Base-by-base conservation (phyloP, 2,888 invertebrate genomes). In the Steinernema scapterisci region DNA sequence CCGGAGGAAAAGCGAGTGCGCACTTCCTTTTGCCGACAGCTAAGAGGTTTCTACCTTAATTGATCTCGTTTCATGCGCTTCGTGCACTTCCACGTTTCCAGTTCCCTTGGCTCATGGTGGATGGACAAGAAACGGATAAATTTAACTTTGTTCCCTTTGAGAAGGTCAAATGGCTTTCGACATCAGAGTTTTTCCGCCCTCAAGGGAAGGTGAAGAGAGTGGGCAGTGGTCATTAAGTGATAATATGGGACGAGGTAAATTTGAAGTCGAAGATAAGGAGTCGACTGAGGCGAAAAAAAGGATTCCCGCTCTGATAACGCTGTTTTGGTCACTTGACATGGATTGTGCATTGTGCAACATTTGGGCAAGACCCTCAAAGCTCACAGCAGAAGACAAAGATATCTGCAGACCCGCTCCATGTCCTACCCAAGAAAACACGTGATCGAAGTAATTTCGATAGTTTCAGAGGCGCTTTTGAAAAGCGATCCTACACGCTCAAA, bases 331-430 rank as follows among this genome's bases (percentile, higher is more conserved):
- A 63, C 63, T 63, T 63, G 63, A 63, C 27, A 11, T 38, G 31
- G 16, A 16, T 31, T 63, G 63, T 63, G 63, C 63, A 63, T 63
- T 63, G 63, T 63, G 63, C 63, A 63, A 63, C 63, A 63, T 63
- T 63, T 2, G 25, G 48, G 13, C 16, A 48, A 13, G 48, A 48
- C 48, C 45, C 16, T 44, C 45, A 44, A 7, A 7, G 45, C 45
- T 44, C 45, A 7, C 45, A n/a, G n/a, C n/a, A n/a, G n/a, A n/a
- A n/a, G n/a, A n/a, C n/a, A n/a, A n/a, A n/a, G n/a, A n/a, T n/a
- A n/a, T n/a, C n/a, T n/a, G n/a, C n/a, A n/a, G n/a, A n/a, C n/a
- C n/a, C n/a, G n/a, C n/a, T n/a, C n/a, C n/a, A n/a, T n/a, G n/a
- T n/a, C n/a, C n/a, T n/a, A n/a, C n/a, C n/a, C n/a, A n/a, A n/a